Conservation (phyloP, 2,113 vertebrate species). For the Eulemur rufifrons region DNA sequence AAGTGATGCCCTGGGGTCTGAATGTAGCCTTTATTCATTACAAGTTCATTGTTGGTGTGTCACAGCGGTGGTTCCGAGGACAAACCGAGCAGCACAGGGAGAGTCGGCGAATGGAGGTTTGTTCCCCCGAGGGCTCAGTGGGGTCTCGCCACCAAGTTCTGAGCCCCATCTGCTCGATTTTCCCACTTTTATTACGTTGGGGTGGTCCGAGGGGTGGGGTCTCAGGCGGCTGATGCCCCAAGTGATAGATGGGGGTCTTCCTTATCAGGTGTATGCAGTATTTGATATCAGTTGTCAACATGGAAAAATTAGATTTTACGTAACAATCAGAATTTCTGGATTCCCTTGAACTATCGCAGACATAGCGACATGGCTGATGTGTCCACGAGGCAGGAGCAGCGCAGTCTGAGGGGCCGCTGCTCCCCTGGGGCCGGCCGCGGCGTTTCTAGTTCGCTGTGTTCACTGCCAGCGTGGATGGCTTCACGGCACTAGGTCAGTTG, state of each 20-base stretch:
- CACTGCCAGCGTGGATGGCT: neutral
- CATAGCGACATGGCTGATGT: neutral
- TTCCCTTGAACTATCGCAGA: neutral
- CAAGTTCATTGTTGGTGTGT: neutral
- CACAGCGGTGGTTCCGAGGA: too few relatives aligned
- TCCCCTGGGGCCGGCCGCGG: neutral
- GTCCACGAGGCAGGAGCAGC: neutral
- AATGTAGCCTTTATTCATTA: neutral
- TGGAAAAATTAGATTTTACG: slow-evolving; percentile 13
- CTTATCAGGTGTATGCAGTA: too few relatives aligned
- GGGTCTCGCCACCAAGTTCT: too few relatives aligned
- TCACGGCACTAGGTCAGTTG: neutral
- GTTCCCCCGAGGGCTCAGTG: too few relatives aligned
- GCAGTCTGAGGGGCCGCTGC: neutral
- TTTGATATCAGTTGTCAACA: neutral
- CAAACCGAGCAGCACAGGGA: too few relatives aligned
- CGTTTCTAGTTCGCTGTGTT: too few relatives aligned
- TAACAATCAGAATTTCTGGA: neutral
- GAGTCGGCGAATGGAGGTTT: too few relatives aligned
- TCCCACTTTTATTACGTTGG: too few relatives aligned
- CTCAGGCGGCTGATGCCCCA: too few relatives aligned
- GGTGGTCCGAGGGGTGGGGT: too few relatives aligned
- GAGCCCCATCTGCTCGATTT: too few relatives aligned
- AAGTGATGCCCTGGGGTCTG: neutral
- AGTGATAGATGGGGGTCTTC: too few relatives aligned